phyloP scores from a whole-genome alignment of 2,888 invertebrate genomes.

The Ormyrus nitidulus region DNA sequence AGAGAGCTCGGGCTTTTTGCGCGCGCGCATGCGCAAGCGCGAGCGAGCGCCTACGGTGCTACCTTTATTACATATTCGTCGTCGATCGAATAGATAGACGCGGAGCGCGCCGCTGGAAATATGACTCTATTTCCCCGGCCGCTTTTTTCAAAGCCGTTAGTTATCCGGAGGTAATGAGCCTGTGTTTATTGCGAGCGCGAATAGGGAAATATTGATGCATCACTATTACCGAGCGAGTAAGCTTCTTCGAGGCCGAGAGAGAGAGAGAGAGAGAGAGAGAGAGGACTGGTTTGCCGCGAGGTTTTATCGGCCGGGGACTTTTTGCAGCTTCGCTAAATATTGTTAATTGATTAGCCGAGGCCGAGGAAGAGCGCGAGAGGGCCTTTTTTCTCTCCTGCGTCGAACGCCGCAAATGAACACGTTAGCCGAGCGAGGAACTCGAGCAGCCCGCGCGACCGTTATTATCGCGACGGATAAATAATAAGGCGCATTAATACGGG shows the following conservation, averaged over 20 bases:
- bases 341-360: slow-evolving; percentile 12
- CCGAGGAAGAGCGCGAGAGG: too few relatives aligned
- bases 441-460: neutral
- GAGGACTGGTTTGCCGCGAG: neutral
- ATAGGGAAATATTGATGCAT: too few relatives aligned
- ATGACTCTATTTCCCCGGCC: slow-evolving; percentile 8
- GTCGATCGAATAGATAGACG: neutral
- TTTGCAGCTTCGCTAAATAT: neutral
- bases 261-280: too few relatives aligned
- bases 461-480: slow-evolving; percentile 3
- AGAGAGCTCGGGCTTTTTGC: too few relatives aligned
- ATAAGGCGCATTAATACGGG: neutral
- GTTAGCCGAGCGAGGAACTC: too few relatives aligned
- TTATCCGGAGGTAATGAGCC: neutral
- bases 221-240: too few relatives aligned
- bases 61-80: neutral
- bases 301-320: neutral
- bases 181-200: neutral
- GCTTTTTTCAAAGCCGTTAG: neutral
- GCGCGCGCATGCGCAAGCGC: neutral
- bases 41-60: neutral
- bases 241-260: too few relatives aligned
- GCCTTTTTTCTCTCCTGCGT: too few relatives aligned
- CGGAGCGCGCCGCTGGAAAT: neutral
- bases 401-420: too few relatives aligned